Evolutionary conservation across 92 coral and sea anemone genomes (phyloP).

Genomic region (Pocillopora meandrina): DNA sequence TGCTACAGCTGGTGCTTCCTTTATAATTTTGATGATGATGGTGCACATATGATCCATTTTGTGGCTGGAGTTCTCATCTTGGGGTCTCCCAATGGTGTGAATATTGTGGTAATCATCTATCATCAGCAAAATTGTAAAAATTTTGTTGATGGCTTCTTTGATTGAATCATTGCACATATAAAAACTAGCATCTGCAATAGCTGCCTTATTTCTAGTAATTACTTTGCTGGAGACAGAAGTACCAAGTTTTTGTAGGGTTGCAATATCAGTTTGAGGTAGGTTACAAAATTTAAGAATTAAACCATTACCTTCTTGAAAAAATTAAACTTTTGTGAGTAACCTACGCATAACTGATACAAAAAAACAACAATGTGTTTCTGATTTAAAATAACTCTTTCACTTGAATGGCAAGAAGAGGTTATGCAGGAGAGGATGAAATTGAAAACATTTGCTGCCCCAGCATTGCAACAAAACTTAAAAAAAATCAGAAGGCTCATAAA

Average conservation of each 20-base stretch:
- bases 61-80: not conserved
- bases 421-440: constrained; percentile 23
- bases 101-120: constrained; percentile 47
- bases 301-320: constrained; percentile 34
- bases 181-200: not conserved
- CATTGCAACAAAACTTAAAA: not conserved
- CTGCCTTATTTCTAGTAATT: not conserved
- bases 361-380: constrained; percentile 27
- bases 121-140: constrained; percentile 23
- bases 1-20: not conserved
- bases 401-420: constrained; percentile 26
- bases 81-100: constrained; percentile 30
- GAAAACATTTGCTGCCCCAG: constrained; percentile 30
- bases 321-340: constrained; percentile 25
- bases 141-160: constrained; percentile 25
- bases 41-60: constrained; percentile 5
- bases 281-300: constrained; percentile 21
- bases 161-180: constrained; percentile 22
- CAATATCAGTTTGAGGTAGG: constrained; percentile 15
- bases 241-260: constrained; percentile 20
- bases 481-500: not conserved
- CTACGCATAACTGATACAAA: constrained; percentile 36
- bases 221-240: constrained; percentile 22
- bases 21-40: not conserved
- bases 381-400: constrained; percentile 11